Evolutionary conservation across 2,888 invertebrate genomes (phyloP), one percentile per base, ranked within the genome.

Genomic region (Pristionchus exspectatus): DNA sequence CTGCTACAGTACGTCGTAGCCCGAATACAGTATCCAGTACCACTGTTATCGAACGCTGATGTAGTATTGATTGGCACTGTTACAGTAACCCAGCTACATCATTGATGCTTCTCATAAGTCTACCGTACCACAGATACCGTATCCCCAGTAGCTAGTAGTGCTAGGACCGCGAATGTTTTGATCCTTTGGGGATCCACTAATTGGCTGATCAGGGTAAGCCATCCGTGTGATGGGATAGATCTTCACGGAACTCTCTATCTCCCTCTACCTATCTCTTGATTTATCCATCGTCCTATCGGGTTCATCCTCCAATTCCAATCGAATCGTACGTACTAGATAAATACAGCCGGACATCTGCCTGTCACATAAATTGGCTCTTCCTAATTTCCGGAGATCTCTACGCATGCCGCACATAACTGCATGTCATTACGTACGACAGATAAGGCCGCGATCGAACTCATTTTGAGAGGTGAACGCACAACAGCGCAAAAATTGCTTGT

Each of bases 171-270:
- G 69, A 10, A 1, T 83, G 83, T 83, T 54, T 56, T 83, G 54
- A 27, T 83, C 83, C 21, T 56, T 50, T 50, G 24, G 12, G 24
- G 21, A 12, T 14, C 16, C 66, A 12, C 87, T 87, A 87, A 87
- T 87, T 66, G 66, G 87, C 27, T 69, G 27, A 87, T 87, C 16
- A 59, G 87, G 50, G 27, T 87, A 69, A 87, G 44, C 87, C 87
- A 87, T 69, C 66, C 87, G 87, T 87, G 50, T 69, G 87, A 87
- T 87, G 27, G 87, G 87, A 87, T 87, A 44, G 66, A 44, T 16
- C 38, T 66, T 33, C 63, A 33, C 44, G n/a, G 38, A 69, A 21
- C 81, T 54, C 38, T 81, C 81, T 81, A 24, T 54, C 81, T 81
- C 59, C 54, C 21, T 7, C 83, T 56, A 38, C 77, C 33, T 12